Evolutionary conservation across 2,888 invertebrate species (phyloP).

Genomic region (Geotrupes spiniger): DNA sequence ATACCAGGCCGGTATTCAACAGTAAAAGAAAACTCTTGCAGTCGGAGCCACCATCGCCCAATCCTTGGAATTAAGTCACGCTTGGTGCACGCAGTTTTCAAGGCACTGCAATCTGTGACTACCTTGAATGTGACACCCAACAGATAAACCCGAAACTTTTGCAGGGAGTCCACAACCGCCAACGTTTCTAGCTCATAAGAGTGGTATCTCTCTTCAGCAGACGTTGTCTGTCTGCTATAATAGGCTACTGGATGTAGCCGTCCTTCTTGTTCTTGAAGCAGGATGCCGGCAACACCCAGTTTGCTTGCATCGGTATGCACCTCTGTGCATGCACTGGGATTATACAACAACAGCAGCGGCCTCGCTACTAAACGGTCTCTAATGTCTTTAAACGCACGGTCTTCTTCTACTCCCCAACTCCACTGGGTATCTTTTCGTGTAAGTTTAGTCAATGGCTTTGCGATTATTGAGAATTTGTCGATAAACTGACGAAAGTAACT

Average conservation of each 20-base stretch:
- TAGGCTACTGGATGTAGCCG: constrained; percentile 34
- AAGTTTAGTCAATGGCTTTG: constrained; percentile 11
- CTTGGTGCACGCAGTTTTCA: constrained; percentile 10
- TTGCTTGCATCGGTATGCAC: constrained; percentile 36
- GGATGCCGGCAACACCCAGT: constrained; percentile 30
- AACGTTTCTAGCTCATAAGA: constrained; percentile 31
- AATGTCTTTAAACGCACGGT: constrained; percentile 23
- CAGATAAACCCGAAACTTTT: constrained; percentile 22
- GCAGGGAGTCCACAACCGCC: constrained; percentile 25
- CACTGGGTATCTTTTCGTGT: constrained; percentile 22
- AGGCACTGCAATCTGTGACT: constrained; percentile 21
- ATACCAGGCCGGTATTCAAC: constrained; percentile 26
- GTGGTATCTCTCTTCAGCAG: constrained; percentile 30
- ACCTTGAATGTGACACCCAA: constrained; percentile 22
- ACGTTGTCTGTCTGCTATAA: constrained; percentile 33
- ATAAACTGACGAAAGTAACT: constrained; percentile 43
- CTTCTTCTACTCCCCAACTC: constrained; percentile 18
- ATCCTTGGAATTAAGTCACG: constrained; percentile 13
- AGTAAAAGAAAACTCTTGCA: constrained; percentile 26
- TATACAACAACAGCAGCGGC: constrained; percentile 30
- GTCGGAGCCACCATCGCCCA: constrained; percentile 13
- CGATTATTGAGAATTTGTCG: not conserved
- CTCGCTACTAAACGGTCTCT: constrained; percentile 18
- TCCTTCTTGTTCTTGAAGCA: constrained; percentile 29
- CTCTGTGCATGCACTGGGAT: constrained; percentile 26